Conservation (phyloP, 2,797 vertebrate genomes). For the Hydrocynus forskahlii region DNA sequence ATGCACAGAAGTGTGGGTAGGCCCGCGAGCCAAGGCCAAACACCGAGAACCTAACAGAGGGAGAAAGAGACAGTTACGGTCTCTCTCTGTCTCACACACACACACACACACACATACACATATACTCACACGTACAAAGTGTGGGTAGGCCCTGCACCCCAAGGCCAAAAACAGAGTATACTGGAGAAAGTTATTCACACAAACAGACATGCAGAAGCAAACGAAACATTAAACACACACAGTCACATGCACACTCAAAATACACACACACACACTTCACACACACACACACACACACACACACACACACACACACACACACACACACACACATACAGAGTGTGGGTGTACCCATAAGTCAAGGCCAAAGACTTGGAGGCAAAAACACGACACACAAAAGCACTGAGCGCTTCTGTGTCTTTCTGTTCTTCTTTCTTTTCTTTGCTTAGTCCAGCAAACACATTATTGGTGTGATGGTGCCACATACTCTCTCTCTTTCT, state of each 20-base stretch:
- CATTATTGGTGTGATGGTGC: too few species aligned
- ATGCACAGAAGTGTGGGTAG: slow-evolving; percentile 98
- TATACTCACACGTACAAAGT: slow-evolving; percentile 25
- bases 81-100: not conserved
- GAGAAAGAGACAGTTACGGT: slow-evolving; percentile 12
- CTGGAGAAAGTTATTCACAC: not conserved
- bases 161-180: slow-evolving; percentile 18
- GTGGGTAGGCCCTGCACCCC: slow-evolving; percentile 31
- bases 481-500: too few species aligned
- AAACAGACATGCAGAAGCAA: not conserved
- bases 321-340: slow-evolving; percentile 25
- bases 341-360: slow-evolving; percentile 27
- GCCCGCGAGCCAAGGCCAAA: slow-evolving; percentile 97
- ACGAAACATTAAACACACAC: slow-evolving; percentile 1
- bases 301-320: slow-evolving; percentile 11
- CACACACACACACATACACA: not conserved
- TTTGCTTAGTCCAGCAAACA: too few species aligned
- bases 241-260: slow-evolving; percentile 9
- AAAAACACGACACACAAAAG: not conserved
- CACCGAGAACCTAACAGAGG: slow-evolving; percentile 88
- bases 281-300: slow-evolving; percentile 24
- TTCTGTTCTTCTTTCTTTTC: too few species aligned
- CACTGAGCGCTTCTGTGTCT: too few species aligned
- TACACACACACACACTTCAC: slow-evolving; percentile 27
- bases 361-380: not conserved